Percentiles rank a stretch among this genome's conserved stretches.
phyloP scores from a whole-genome alignment of 2,888 invertebrate species.

The Xanthorhoe designata region DNA sequence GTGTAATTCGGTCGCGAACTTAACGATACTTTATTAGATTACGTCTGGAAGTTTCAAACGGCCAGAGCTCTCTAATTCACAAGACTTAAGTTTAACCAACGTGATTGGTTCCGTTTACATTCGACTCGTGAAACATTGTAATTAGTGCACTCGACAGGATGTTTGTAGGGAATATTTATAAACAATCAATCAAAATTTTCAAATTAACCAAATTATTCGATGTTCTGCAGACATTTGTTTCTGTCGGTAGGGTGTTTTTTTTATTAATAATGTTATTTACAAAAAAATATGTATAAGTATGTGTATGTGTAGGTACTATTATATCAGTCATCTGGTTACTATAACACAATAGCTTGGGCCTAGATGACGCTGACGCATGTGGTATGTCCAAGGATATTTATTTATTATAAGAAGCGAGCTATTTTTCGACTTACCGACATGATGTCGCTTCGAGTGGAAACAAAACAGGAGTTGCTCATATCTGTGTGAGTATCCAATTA shows the following conservation, averaged over 20 bases:
- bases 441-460: not conserved
- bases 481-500: not conserved
- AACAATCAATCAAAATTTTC: conserved; percentile 43
- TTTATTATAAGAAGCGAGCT: not conserved
- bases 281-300: too few species aligned
- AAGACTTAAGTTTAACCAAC: not conserved
- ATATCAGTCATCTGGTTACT: too few species aligned
- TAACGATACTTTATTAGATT: conserved; percentile 16
- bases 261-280: too few species aligned
- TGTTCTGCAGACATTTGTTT: too few species aligned
- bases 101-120: not conserved
- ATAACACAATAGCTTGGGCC: too few species aligned
- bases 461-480: not conserved
- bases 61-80: not conserved
- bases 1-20: conserved; percentile 6
- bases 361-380: too few species aligned
- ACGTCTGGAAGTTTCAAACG: conserved; percentile 29
- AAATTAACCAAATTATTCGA: conserved; percentile 4
- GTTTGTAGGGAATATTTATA: conserved; percentile 53
- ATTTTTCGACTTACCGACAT: not conserved
- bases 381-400: too few species aligned
- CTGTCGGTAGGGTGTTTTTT: too few species aligned
- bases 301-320: too few species aligned
- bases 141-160: conserved; percentile 50
- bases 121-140: conserved; percentile 45